Conservation (phyloP, 2,113 vertebrate genomes). For the Furnarius figulus region DNA sequence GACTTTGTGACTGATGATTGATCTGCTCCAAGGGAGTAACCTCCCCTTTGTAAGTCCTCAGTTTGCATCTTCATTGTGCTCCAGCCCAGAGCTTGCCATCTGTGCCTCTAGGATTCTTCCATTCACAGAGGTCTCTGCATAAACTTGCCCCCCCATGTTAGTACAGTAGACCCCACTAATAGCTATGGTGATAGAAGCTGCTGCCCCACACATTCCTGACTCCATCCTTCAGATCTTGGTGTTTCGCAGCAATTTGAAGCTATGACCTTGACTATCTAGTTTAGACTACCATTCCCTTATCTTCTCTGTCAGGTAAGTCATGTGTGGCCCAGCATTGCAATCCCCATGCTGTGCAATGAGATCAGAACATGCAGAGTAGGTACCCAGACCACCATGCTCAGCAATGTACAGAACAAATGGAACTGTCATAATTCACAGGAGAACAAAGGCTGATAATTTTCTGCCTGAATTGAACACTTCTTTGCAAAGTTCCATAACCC, state of each 20-base stretch:
- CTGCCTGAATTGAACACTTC: not conserved
- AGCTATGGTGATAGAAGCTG: not conserved
- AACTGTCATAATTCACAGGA: not conserved
- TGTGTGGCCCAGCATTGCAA: not conserved
- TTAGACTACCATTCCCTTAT: not conserved
- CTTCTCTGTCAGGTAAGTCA: not conserved
- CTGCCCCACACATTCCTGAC: not conserved
- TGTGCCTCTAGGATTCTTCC: not conserved
- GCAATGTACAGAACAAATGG: not conserved
- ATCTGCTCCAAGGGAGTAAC: not conserved
- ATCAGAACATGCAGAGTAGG: not conserved
- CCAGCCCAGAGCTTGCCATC: not conserved
- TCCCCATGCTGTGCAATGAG: not conserved
- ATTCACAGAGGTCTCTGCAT: not conserved
- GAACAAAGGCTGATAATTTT: constrained; percentile 21
- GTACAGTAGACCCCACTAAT: not conserved
- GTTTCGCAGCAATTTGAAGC: not conserved
- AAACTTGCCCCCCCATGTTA: not conserved
- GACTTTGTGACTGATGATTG: not conserved
- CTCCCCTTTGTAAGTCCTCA: not conserved
- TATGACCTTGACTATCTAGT: not conserved
- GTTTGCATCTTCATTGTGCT: not conserved
- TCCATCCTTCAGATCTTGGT: not conserved
- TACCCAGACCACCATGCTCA: not conserved
- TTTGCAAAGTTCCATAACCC: not conserved